Evolutionary conservation across 2,888 invertebrate genomes (phyloP), one percentile per base, ranked within the genome.

Genomic region (Electrophaes corylata): DNA sequence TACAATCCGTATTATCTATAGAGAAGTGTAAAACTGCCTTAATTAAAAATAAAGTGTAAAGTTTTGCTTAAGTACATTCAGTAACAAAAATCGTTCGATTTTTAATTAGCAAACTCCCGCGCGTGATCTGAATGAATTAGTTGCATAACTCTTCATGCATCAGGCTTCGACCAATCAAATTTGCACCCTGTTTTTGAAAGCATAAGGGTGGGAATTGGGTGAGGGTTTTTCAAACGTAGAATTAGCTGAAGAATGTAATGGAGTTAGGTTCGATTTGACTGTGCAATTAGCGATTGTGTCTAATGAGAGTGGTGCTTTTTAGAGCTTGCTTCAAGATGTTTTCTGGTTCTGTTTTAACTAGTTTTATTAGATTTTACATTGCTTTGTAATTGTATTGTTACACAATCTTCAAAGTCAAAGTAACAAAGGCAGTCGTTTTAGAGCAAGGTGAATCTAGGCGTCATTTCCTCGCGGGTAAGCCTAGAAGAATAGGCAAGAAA

Each of bases 71-170:
- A 76, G 85, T 88, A 86, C 83, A 84, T 73, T 80, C 73, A 77
- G 80, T 78, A 79, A 84, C 86, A 86, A 87, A 89, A 90, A 87
- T 88, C 82, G 80, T 84, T 88, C 88, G 90, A 90, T 90, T 90
- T 91, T 90, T 89, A 91, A 91, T 91, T 90, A 90, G 88, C 81
- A 71, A 76, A 70, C 69, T 68, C 73, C 68, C 64, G 83, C 79
- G 79, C 88, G 88, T 89, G 90, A 88, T 80, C 78, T 68, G 89
- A 86, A 84, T 88, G 73, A 71, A 74, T 70, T 72, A 75, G 77
- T 84, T 79, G 78, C 81, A 84, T 84, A 83, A 83, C 81, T 82
- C 79, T 68, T 70, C 59, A 68, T 68, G 65, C 70, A 64, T 60
- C 63, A 60, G 65, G 58, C 43, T 11, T 14, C 10, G 10, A 6